phyloP scores from a whole-genome alignment of 2,113 vertebrate genomes.

The Eolophus roseicapilla region DNA sequence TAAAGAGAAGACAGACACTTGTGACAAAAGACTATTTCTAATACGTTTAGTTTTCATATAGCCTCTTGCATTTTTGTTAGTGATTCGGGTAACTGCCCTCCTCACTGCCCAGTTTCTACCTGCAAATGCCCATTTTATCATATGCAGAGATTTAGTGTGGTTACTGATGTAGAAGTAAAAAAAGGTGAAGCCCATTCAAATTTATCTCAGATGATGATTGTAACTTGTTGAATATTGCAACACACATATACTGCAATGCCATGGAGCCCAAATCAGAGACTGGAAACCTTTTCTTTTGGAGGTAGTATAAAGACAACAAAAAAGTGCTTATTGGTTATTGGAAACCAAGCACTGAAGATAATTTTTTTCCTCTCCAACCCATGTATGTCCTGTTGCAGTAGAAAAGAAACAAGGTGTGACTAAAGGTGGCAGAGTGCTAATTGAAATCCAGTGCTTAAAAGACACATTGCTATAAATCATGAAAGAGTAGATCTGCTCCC shows the following conservation, averaged over 20 bases:
- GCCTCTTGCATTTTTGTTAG: no score
- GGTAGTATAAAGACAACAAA: not conserved
- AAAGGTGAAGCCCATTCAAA: not conserved
- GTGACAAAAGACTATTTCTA: not conserved
- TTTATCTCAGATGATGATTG: not conserved
- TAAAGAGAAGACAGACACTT: not conserved
- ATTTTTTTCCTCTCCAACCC: not conserved
- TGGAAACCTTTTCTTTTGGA: not conserved
- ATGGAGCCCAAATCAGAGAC: accelerated
- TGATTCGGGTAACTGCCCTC: not conserved
- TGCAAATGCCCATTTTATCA: not conserved
- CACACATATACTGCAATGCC: not conserved
- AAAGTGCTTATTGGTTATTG: not conserved
- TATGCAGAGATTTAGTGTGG: not conserved
- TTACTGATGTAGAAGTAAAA: not conserved
- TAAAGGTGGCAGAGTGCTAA: not conserved
- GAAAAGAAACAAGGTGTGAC: not conserved
- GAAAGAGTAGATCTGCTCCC: not conserved
- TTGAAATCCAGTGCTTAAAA: not conserved
- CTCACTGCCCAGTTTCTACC: not conserved
- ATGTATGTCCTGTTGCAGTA: not conserved
- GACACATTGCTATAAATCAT: not conserved
- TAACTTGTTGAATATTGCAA: not conserved
- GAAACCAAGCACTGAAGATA: not conserved
- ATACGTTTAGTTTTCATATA: not conserved